These are phyloP conservation scores for Coilia nasus DNA, from an alignment of 2,797 vertebrate genomes.

Conservation along the genomic window DNA sequence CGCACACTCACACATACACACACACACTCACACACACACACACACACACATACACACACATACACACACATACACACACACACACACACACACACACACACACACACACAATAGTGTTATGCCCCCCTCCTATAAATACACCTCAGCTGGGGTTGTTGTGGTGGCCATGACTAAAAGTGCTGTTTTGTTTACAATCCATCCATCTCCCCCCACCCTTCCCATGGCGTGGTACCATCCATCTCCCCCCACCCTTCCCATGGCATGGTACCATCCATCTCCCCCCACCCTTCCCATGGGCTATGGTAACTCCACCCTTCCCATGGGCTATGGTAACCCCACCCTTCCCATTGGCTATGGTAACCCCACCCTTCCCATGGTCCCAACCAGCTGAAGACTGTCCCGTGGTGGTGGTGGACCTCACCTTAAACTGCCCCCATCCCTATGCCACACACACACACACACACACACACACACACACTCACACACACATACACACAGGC, in stretches of 20 bases:
- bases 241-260: not conserved
- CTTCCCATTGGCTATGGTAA: not conserved
- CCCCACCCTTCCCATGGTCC: not conserved
- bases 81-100: too few species aligned
- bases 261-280: too few species aligned
- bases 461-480: constrained; percentile 1
- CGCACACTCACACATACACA: not conserved
- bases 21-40: not conserved
- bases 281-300: not conserved
- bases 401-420: not conserved
- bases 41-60: too few species aligned
- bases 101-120: not conserved
- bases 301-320: not conserved
- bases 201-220: not conserved
- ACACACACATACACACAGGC: not conserved
- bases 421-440: not conserved
- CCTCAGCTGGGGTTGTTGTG: not conserved
- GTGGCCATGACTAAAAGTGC: not conserved
- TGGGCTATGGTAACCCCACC: too few species aligned
- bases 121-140: not conserved
- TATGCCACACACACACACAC: not conserved
- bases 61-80: too few species aligned
- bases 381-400: not conserved
- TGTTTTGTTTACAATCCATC: not conserved
- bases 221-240: not conserved